A percentile compares a stretch with the other conserved stretches of the same genome.
phyloP scores from a whole-genome alignment of 2,888 invertebrate species.

The Eristalinus aeneus region DNA sequence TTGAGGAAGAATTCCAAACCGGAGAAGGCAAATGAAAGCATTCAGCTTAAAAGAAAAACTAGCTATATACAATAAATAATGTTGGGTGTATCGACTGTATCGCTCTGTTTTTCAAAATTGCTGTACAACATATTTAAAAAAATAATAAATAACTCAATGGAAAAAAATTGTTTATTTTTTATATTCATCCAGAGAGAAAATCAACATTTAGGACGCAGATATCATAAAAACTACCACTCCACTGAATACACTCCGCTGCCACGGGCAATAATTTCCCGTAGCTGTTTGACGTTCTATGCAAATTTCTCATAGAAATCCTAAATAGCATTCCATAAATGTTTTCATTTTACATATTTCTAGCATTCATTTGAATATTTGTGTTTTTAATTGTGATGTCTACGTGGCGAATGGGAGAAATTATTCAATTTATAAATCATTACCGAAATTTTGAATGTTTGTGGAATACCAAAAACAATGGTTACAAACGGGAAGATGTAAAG shows the following conservation, averaged over 20 bases:
- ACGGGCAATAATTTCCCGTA: neutral
- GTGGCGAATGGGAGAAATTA: neutral
- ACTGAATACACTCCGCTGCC: neutral
- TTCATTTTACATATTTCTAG: neutral
- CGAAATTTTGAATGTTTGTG: conserved; percentile 65
- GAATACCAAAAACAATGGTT: conserved; percentile 58
- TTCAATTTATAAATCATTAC: conserved; percentile 33
- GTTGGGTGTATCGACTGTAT: too few relatives aligned
- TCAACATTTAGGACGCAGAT: neutral
- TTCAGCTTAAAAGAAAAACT: neutral
- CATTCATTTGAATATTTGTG: neutral
- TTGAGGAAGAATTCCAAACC: neutral
- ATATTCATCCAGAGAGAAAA: neutral
- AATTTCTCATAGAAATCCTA: neutral
- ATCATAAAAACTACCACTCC: neutral
- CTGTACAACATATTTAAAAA: too few relatives aligned
- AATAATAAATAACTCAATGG: neutral
- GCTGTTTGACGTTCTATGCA: neutral
- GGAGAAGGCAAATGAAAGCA: neutral
- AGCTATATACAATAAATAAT: too few relatives aligned
- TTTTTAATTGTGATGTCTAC: neutral
- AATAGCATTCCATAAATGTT: neutral
- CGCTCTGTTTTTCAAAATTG: too few relatives aligned
- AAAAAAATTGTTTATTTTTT: neutral
- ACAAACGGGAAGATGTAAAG: conserved; percentile 54